phyloP scores from a whole-genome alignment of 2,113 vertebrate species.

The Nycticebus coucang region DNA sequence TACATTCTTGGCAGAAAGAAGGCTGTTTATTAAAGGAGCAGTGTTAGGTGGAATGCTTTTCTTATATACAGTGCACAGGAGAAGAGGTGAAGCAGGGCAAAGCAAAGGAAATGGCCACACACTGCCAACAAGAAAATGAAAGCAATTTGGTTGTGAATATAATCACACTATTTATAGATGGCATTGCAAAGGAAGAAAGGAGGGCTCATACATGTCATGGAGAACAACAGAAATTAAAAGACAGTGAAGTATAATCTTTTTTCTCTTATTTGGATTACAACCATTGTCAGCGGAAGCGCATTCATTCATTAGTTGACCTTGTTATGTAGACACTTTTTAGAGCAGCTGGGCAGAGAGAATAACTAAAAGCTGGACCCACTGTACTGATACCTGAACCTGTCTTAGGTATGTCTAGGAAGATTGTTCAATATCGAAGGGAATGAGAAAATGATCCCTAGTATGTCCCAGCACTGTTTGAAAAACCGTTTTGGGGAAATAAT shows the following conservation, averaged over 20 bases:
- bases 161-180: neutral
- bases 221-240: neutral
- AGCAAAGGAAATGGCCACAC: neutral
- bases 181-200: neutral
- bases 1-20: neutral
- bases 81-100: too few species aligned
- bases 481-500: neutral
- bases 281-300: too few species aligned
- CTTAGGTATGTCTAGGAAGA: neutral
- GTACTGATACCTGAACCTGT: neutral
- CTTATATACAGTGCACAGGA: too few species aligned
- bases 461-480: too few species aligned
- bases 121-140: neutral
- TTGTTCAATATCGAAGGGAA: neutral
- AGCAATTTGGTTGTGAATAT: neutral
- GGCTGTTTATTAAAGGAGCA: neutral
- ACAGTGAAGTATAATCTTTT: fast-evolving
- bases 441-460: neutral
- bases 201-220: neutral
- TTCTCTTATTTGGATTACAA: neutral
- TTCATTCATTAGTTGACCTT: neutral
- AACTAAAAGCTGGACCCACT: neutral
- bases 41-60: neutral
- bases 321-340: neutral
- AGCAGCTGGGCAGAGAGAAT: neutral